phyloP scores from a whole-genome alignment of 2,113 vertebrate genomes.

The Verasper variegatus region DNA sequence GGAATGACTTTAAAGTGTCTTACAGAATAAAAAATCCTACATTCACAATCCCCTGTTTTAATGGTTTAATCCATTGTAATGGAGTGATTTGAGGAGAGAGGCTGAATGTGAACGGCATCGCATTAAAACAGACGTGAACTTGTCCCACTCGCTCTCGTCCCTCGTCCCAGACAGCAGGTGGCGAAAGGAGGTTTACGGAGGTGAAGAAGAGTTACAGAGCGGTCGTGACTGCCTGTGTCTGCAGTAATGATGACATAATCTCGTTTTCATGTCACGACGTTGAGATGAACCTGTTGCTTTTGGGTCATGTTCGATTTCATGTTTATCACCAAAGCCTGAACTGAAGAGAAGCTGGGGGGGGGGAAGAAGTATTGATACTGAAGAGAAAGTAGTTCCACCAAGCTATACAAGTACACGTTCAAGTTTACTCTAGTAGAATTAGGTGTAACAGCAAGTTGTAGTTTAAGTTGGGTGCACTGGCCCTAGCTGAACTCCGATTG shows the following conservation, averaged over 20 bases:
- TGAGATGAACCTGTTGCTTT: background rate
- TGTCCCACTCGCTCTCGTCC: background rate
- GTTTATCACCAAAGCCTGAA: too few relatives aligned
- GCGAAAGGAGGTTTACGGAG: background rate
- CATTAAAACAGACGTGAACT: constrained; percentile 42
- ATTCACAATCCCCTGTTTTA: constrained; percentile 54
- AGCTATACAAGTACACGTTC: too few relatives aligned
- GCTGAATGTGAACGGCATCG: background rate
- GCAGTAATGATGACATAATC: background rate
- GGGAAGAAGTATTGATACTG: background rate
- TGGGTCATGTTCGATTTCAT: background rate
- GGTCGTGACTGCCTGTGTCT: background rate
- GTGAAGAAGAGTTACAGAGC: background rate
- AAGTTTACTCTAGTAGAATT: background rate
- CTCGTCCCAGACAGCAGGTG: constrained; percentile 35
- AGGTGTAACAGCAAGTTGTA: too few relatives aligned
- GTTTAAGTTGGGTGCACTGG: too few relatives aligned
- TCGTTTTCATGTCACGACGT: background rate
- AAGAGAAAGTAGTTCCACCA: background rate
- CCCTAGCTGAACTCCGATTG: too few relatives aligned
- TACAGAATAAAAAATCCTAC: constrained; percentile 61
- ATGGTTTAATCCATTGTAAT: constrained; percentile 67
- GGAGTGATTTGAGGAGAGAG: constrained; percentile 25
- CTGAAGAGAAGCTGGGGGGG: background rate
- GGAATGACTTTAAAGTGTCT: constrained; percentile 78